A percentile compares a stretch with the other conserved stretches of the same genome.
phyloP scores from a whole-genome alignment of 1,140 invertebrate species.

The Copidosoma floridanum region DNA sequence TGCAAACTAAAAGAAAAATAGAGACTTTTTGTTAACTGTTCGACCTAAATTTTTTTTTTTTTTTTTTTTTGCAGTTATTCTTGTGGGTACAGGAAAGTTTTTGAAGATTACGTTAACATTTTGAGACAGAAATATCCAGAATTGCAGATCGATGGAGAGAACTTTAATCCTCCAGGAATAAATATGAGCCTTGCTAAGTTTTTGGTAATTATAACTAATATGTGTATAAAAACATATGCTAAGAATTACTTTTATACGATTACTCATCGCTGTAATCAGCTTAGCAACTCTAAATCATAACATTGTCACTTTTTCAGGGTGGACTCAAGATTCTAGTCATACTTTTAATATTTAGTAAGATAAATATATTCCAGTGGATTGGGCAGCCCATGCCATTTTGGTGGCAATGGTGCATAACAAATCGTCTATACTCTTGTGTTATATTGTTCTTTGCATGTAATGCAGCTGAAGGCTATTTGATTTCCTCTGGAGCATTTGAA shows the following conservation, averaged over 20 bases:
- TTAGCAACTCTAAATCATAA: not conserved
- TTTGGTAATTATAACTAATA: slow-evolving; percentile 64
- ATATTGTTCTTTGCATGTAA: slow-evolving; percentile 95
- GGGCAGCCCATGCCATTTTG: slow-evolving; percentile 72
- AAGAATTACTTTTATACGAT: not conserved
- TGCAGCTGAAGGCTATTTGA: slow-evolving; percentile 87
- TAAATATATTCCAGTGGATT: slow-evolving; percentile 78
- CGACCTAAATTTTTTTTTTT: too few species aligned
- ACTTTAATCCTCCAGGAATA: slow-evolving; percentile 86
- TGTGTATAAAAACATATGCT: not conserved
- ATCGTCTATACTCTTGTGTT: slow-evolving; percentile 94
- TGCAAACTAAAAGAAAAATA: too few species aligned
- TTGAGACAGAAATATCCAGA: slow-evolving; percentile 91
- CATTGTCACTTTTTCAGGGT: slow-evolving; percentile 58
- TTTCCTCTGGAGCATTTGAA: slow-evolving; percentile 98
- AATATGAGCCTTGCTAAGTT: slow-evolving; percentile 82
- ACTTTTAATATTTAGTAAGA: slow-evolving; percentile 74
- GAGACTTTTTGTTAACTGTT: too few species aligned
- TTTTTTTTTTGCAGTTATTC: slow-evolving; percentile 66
- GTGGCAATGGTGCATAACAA: slow-evolving; percentile 88
- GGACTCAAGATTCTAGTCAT: slow-evolving; percentile 87
- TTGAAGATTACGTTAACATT: slow-evolving; percentile 90
- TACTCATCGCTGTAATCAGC: not conserved
- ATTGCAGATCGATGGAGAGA: slow-evolving; percentile 84
- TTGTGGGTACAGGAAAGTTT: slow-evolving; percentile 80